Base-by-base conservation (phyloP, 2,888 invertebrate species). In the Thecocarcelia acutangulata region DNA sequence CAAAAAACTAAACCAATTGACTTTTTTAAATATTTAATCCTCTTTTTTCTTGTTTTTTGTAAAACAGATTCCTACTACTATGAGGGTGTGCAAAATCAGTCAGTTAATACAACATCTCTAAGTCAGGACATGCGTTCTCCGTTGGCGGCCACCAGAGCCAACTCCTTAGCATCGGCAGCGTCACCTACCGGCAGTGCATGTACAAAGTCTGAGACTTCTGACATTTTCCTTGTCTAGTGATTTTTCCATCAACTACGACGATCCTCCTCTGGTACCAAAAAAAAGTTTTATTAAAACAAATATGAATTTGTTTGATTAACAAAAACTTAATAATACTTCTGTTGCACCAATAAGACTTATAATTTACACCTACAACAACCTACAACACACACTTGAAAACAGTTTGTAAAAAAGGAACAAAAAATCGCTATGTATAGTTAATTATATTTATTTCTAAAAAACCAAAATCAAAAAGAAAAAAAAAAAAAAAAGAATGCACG, bases 111-210 rank as follows among this genome's bases (percentile, higher is more conserved):
- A 77, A 85, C 86, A 72, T 85, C 86, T 42, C 86, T 90, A 54
- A 93, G 93, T 86, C 93, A 93, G 85, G 94, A 93, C 84, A 93
- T 94, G 87, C 92, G 94, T 79, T 94, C 94, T 83, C 94, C 94
- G 70, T 90, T 94, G 85, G 94, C 94, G 81, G 94, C 94, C 24
- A 94, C 94, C 46, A 91, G 94, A 84, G 94, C 94, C 33, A 94
- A 94, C 88, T 94, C 94, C 28, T 91, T 94, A 75, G 94, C 94
- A 8, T 93, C 94, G 78, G 94, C 94, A 37, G 94, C 94, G 54
- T 94, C 94, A 50, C 94, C 94, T 48, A 94, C 94, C 83, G 94
- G 94, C 84, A 94, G 94, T 88, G 94, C 94, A 80, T 94, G 94
- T 89, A 92, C 93, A 82, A 94, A 94, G 88, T 92, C 93, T 81